A percentile compares a stretch with the other conserved stretches of the same genome.
Conservation (phyloP, 2,113 vertebrate species). For the Entomyzon cyanotis region DNA sequence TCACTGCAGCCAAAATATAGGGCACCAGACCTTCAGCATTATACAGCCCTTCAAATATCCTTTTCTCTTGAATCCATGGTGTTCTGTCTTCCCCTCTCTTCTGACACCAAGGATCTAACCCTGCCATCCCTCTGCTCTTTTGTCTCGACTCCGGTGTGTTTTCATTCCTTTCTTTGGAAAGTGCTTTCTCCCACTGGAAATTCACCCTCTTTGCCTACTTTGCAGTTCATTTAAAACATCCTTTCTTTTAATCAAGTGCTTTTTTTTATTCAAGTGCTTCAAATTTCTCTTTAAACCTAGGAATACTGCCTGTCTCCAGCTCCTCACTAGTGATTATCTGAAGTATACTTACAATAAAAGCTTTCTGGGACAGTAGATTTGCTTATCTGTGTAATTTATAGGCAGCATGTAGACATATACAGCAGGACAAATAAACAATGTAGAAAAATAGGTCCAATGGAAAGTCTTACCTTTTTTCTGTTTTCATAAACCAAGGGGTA, state of each 20-base stretch:
- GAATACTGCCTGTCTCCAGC: neutral
- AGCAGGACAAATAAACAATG: neutral
- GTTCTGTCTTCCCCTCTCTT: neutral
- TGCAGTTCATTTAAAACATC: neutral
- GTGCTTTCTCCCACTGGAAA: neutral
- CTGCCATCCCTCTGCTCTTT: neutral
- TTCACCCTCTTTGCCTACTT: neutral
- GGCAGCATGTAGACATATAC: neutral
- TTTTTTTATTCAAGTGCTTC: neutral
- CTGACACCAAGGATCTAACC: neutral
- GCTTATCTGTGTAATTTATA: neutral
- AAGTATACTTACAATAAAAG: neutral
- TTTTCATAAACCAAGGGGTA: neutral
- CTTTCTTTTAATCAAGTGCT: neutral
- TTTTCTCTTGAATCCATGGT: neutral
- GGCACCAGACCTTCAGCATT: rapidly evolving
- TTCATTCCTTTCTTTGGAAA: neutral
- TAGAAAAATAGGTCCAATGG: neutral
- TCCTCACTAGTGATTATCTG: neutral
- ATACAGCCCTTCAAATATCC: neutral
- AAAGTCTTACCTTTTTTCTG: neutral
- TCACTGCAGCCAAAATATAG: neutral
- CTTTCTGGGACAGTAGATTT: neutral
- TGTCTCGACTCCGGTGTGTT: neutral
- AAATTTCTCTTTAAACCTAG: neutral